Percentiles rank a stretch among this genome's conserved stretches.
Evolutionary conservation across 2,797 vertebrate genomes (phyloP).

Genomic region (Anguilla megastoma): DNA sequence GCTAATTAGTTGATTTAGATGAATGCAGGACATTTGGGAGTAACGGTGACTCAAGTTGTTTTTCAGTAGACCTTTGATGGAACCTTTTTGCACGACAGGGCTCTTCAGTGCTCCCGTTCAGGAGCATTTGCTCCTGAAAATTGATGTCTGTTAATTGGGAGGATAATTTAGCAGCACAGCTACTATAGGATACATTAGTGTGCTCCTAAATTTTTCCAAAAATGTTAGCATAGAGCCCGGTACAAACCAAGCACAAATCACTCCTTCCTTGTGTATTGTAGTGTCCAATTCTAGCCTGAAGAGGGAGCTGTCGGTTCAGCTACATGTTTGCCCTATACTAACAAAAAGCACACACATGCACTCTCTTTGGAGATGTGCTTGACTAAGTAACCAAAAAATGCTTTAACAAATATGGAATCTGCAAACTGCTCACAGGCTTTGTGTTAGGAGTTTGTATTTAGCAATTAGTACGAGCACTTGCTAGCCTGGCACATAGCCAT

Average conservation of each 20-base stretch:
- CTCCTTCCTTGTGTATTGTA: neutral
- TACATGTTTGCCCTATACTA: neutral
- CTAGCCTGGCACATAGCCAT: neutral
- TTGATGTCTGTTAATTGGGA: too few species aligned
- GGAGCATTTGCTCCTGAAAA: too few species aligned
- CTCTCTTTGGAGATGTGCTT: neutral
- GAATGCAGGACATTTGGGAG: slow-evolving; percentile 19
- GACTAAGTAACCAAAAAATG: neutral
- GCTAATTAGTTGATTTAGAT: slow-evolving; percentile 46
- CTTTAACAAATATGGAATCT: neutral
- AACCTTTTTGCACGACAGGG: neutral
- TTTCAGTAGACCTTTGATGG: neutral
- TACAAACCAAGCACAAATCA: neutral
- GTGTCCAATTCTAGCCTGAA: neutral
- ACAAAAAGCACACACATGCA: neutral
- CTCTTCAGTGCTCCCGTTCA: too few species aligned
- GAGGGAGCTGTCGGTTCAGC: neutral
- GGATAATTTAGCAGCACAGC: too few species aligned
- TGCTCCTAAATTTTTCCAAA: too few species aligned
- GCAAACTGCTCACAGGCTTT: neutral
- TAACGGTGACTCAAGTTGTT: neutral
- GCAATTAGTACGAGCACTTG: neutral
- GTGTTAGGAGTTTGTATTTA: neutral
- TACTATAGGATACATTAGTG: too few species aligned
- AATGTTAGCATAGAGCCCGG: too few species aligned